These are phyloP conservation scores for Sphaerophoria taeniata DNA, from an alignment of 2,888 invertebrate genomes.

Conservation along the genomic window DNA sequence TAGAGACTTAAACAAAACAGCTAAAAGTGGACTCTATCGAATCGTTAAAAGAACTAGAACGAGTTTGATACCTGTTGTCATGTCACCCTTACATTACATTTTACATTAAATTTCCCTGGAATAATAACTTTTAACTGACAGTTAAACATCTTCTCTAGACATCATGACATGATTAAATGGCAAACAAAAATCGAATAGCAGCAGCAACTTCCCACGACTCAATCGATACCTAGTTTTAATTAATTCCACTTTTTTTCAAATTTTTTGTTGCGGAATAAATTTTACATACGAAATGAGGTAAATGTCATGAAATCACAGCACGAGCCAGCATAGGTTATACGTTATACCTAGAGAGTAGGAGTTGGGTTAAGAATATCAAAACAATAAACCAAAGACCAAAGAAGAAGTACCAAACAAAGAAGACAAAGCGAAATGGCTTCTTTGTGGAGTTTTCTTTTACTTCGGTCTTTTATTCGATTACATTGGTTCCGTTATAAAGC, in stretches of 20 bases:
- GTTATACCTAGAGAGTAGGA: not conserved
- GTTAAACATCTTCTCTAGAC: not conserved
- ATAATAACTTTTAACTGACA: not conserved
- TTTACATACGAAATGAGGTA: conserved; percentile 62
- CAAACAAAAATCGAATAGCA: not conserved
- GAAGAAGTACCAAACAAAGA: not conserved
- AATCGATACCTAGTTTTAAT: not conserved
- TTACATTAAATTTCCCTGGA: not conserved
- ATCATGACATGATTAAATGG: too few relatives aligned
- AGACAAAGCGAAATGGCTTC: conserved; percentile 41
- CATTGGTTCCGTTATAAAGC: conserved; percentile 73
- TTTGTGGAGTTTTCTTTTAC: conserved; percentile 41
- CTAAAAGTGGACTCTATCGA: too few relatives aligned
- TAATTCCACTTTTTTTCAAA: not conserved
- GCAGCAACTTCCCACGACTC: not conserved
- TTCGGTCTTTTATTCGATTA: conserved; percentile 64
- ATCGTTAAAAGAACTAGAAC: too few relatives aligned
- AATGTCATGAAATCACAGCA: conserved; percentile 28
- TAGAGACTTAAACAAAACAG: not conserved
- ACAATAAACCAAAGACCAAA: not conserved
- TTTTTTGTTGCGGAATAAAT: conserved; percentile 38
- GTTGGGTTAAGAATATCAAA: conserved; percentile 20
- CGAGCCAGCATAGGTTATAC: conserved; percentile 3
- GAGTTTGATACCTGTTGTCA: too few relatives aligned
- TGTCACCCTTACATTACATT: too few relatives aligned